A percentile compares a stretch with the other conserved stretches of the same genome.
These are phyloP conservation scores for Lepisosteus oculatus DNA, from an alignment of 2,113 vertebrate genomes.

Conservation along the genomic window DNA sequence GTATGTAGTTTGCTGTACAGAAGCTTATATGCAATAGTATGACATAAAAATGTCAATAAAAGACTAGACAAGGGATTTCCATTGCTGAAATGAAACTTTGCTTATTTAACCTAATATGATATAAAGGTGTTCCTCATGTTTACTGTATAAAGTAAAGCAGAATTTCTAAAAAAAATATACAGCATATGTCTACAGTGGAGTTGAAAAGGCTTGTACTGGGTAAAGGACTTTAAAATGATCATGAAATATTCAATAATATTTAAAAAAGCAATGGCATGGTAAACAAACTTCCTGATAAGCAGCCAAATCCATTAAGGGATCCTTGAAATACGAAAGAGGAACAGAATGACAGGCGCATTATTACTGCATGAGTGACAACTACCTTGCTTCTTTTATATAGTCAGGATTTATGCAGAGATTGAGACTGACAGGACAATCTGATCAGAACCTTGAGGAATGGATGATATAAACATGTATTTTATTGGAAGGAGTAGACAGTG, in stretches of 20 bases:
- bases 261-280: not conserved
- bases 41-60: not conserved
- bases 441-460: slow-evolving; percentile 12
- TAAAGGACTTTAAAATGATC: not conserved
- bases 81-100: not conserved
- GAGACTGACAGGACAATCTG: slow-evolving; percentile 1
- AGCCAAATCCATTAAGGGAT: not conserved
- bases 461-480: slow-evolving; percentile 4
- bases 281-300: slow-evolving; percentile 1
- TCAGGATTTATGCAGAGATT: not conserved
- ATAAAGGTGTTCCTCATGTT: not conserved
- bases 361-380: slow-evolving; percentile 6
- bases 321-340: slow-evolving; percentile 2
- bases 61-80: not conserved
- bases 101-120: not conserved
- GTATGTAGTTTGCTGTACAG: not conserved
- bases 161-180: not conserved
- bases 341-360: not conserved
- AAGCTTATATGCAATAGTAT: not conserved
- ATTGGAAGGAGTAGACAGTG: not conserved
- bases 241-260: not conserved
- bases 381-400: not conserved
- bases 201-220: not conserved
- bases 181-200: too few relatives aligned
- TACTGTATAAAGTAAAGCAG: not conserved